Evolutionary conservation across 2,888 invertebrate species (phyloP).

Genomic region (Melangyna quadrimaculata): DNA sequence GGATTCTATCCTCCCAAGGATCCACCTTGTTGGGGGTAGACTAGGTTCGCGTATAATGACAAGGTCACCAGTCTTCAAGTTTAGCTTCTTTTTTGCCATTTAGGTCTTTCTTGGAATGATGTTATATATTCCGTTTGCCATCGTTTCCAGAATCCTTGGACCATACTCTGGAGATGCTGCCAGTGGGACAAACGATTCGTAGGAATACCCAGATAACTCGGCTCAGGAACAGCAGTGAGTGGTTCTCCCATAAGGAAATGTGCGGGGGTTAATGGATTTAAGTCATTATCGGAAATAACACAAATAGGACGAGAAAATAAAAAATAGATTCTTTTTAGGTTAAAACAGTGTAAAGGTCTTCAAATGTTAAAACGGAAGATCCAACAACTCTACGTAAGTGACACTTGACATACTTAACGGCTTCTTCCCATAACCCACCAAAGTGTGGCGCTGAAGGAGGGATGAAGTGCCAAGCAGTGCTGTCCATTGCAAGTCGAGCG

Average conservation of each 20-base stretch:
- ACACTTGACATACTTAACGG: neutral
- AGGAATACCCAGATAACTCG: no score
- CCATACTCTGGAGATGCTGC: neutral
- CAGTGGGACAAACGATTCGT: no score
- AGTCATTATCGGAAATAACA: no score
- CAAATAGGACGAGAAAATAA: slow-evolving; percentile 5
- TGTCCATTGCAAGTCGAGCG: neutral
- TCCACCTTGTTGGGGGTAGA: neutral
- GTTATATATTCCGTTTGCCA: slow-evolving; percentile 2
- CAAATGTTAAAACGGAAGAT: no score
- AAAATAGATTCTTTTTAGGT: neutral
- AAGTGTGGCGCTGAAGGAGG: neutral
- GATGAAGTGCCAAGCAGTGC: neutral
- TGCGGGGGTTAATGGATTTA: no score
- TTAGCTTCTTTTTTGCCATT: neutral
- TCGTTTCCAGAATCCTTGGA: neutral
- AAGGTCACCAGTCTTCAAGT: neutral
- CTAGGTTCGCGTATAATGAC: neutral
- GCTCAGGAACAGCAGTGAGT: no score
- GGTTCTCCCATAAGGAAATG: no score
- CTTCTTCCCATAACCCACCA: neutral
- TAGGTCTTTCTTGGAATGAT: neutral
- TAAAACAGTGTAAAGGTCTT: neutral
- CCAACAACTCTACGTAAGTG: no score
- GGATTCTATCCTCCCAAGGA: neutral